Evolutionary conservation across 2,797 vertebrate genomes (phyloP).

Genomic region (Yasuhikotakia modesta): DNA sequence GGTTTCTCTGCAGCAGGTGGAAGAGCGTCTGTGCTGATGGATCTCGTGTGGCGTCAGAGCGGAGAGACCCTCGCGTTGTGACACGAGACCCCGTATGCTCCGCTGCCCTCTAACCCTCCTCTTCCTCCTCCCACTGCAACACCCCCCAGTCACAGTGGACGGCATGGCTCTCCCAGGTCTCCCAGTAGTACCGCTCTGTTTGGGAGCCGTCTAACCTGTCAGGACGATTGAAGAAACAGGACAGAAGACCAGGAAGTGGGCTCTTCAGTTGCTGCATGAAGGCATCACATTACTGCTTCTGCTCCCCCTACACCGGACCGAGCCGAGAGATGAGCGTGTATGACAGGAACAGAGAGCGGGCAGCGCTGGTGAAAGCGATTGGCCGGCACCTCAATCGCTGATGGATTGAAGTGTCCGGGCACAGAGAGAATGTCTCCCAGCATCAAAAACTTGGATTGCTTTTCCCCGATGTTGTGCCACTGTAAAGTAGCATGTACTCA

Average conservation of each 20-base stretch:
- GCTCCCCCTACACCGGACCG: slow-evolving; percentile 28
- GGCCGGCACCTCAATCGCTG: slow-evolving; percentile 69
- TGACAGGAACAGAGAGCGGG: slow-evolving; percentile 68
- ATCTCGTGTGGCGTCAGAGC: slow-evolving; percentile 26
- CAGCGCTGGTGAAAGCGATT: slow-evolving; percentile 63
- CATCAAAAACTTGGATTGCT: slow-evolving; percentile 84
- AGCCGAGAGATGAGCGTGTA: slow-evolving; percentile 70
- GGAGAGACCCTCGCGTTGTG: slow-evolving; percentile 36
- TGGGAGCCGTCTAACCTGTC: slow-evolving; percentile 43
- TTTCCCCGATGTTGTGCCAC: slow-evolving; percentile 86
- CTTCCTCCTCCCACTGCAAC: slow-evolving; percentile 31
- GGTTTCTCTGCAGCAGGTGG: slow-evolving; percentile 46
- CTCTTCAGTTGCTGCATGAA: slow-evolving; percentile 51
- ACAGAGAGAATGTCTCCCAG: slow-evolving; percentile 81
- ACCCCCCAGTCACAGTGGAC: slow-evolving; percentile 42
- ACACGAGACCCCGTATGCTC: slow-evolving; percentile 22
- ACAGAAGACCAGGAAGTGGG: slow-evolving; percentile 14
- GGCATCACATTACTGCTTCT: slow-evolving; percentile 11
- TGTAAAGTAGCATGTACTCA: slow-evolving; percentile 89
- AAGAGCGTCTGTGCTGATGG: slow-evolving; percentile 23
- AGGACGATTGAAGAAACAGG: slow-evolving; percentile 11
- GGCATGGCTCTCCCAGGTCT: slow-evolving; percentile 57
- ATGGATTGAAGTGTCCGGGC: slow-evolving; percentile 69
- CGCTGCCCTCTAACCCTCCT: slow-evolving; percentile 48
- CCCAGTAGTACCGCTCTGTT: slow-evolving; percentile 33